Evolutionary conservation across 2,797 vertebrate genomes (phyloP).

Genomic region (Otolemur crassicaudatus): DNA sequence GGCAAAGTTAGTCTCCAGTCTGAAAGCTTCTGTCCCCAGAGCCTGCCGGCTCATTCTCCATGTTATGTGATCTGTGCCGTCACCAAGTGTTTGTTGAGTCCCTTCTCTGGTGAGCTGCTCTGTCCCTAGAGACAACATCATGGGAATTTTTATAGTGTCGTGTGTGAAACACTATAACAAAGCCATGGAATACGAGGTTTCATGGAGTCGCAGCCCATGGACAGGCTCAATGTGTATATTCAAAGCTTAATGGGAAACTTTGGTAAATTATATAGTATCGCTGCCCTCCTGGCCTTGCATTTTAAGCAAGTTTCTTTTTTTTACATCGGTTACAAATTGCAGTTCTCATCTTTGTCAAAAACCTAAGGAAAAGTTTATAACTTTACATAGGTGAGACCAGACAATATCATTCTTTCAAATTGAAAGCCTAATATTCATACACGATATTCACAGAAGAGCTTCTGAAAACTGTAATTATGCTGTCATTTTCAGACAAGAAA

Average conservation of each 20-base stretch:
- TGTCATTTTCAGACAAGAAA: conserved; percentile 50
- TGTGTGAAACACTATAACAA: neutral
- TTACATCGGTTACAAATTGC: neutral
- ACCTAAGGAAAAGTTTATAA: neutral
- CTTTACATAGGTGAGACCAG: neutral
- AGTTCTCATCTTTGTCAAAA: conserved; percentile 3
- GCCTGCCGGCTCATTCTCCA: neutral
- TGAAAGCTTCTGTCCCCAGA: neutral
- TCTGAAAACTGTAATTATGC: conserved; percentile 11
- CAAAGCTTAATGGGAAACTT: neutral
- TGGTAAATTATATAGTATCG: neutral
- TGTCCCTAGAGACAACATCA: neutral
- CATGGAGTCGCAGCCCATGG: neutral
- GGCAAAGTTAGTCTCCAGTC: neutral
- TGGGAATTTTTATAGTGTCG: neutral
- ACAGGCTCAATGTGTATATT: neutral
- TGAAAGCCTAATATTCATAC: neutral
- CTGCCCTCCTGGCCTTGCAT: accelerated
- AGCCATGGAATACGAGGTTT: neutral
- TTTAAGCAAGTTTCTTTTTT: neutral
- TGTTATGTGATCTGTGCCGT: neutral
- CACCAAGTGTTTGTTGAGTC: neutral
- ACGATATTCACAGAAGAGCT: neutral
- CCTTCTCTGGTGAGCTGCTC: neutral
- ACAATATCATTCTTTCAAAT: neutral